These are phyloP conservation scores for Lemur catta DNA, from an alignment of 2,797 vertebrate genomes.

Conservation along the genomic window DNA sequence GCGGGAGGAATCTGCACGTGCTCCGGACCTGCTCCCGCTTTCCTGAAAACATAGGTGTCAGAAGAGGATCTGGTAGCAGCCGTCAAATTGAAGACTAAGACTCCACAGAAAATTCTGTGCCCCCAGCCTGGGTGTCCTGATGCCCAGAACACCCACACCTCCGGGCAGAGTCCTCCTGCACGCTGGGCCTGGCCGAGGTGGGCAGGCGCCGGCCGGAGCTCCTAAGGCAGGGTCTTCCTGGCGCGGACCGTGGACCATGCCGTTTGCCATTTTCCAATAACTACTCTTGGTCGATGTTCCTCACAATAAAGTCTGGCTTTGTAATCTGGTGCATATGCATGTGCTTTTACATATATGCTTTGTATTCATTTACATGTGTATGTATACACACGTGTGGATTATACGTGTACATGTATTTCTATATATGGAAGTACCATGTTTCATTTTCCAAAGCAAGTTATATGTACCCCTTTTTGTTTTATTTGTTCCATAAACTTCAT, in stretches of 20 bases:
- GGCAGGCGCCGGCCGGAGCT: not conserved
- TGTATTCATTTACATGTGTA: rapidly evolving
- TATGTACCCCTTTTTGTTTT: not conserved
- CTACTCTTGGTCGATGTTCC: not conserved
- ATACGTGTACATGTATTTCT: not conserved
- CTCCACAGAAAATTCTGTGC: not conserved
- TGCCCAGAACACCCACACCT: not conserved
- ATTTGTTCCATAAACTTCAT: not conserved
- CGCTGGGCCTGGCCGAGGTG: rapidly evolving
- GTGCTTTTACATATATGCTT: not conserved
- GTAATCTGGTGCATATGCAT: rapidly evolving
- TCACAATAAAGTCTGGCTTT: not conserved
- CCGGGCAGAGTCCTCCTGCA: rapidly evolving
- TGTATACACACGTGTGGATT: too few relatives aligned
- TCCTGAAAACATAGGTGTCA: not conserved
- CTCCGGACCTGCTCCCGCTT: not conserved
- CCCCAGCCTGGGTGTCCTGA: not conserved
- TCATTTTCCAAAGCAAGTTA: not conserved
- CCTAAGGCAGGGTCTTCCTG: not conserved
- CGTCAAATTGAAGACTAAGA: rapidly evolving
- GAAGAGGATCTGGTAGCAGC: not conserved
- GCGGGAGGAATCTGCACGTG: not conserved
- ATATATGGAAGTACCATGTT: not conserved
- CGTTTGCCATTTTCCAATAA: not conserved
- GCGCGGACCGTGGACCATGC: rapidly evolving